phyloP scores from a whole-genome alignment of 2,888 invertebrate genomes.

The Linnaemya vulpina region DNA sequence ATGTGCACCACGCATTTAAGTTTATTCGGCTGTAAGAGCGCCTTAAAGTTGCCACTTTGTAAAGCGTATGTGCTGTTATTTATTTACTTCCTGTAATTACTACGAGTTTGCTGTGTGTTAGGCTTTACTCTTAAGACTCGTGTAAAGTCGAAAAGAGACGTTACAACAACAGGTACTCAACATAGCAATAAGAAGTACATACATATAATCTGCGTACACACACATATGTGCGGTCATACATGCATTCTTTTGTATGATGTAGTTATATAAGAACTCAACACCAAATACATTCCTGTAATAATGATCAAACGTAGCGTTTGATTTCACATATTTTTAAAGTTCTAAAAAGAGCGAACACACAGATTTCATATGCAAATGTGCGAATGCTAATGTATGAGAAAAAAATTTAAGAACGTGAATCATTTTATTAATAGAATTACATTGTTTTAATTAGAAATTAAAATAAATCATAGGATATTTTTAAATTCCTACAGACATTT shows the following conservation, averaged over 20 bases:
- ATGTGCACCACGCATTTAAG: background rate
- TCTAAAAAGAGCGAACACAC: slow-evolving; percentile 57
- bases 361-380: slow-evolving; percentile 29
- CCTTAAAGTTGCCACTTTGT: slow-evolving; percentile 32
- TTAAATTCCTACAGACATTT: slow-evolving; percentile 7
- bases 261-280: slow-evolving; percentile 4
- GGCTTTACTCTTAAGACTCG: too few species aligned
- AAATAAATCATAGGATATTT: slow-evolving; percentile 57
- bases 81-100: slow-evolving; percentile 49
- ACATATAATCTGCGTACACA: too few species aligned
- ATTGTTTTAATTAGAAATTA: slow-evolving; percentile 61
- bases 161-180: too few species aligned
- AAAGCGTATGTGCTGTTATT: background rate
- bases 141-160: too few species aligned
- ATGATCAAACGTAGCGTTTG: slow-evolving; percentile 7
- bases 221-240: too few species aligned
- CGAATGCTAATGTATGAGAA: slow-evolving; percentile 39
- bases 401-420: slow-evolving; percentile 50
- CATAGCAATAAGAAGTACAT: background rate
- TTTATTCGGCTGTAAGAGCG: background rate
- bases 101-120: slow-evolving; percentile 61
- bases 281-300: slow-evolving; percentile 14
- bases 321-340: slow-evolving; percentile 21
- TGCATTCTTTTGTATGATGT: too few species aligned
- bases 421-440: slow-evolving; percentile 66